phyloP scores from a whole-genome alignment of 2,797 vertebrate genomes.

The Periophthalmus magnuspinnatus region DNA sequence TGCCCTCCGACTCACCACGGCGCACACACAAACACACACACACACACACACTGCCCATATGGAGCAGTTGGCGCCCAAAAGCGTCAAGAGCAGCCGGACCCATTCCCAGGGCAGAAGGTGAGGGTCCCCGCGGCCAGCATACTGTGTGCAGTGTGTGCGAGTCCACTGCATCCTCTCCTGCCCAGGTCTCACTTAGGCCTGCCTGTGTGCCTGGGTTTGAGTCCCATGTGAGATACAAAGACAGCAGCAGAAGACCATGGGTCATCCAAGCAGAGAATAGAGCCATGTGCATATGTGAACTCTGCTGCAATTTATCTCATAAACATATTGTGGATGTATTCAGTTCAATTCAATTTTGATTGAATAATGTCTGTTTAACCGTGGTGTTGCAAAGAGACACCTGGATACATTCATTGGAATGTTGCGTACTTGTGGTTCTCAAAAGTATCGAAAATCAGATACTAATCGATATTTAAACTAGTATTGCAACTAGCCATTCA shows the following conservation, averaged over 20 bases:
- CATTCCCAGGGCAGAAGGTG: conserved; percentile 84
- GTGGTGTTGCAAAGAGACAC: neutral
- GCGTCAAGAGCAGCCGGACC: conserved; percentile 78
- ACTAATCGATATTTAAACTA: too few species aligned
- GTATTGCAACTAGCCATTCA: too few species aligned
- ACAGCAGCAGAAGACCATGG: conserved; percentile 60
- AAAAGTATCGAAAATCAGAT: too few species aligned
- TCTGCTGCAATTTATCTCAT: conserved; percentile 17
- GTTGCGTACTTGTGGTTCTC: neutral
- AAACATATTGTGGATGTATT: conserved; percentile 10
- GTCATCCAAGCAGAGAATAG: conserved; percentile 47
- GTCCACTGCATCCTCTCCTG: conserved; percentile 59
- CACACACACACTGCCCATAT: conserved; percentile 72
- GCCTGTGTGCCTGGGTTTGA: conserved; percentile 32
- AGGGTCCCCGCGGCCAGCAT: conserved; percentile 70
- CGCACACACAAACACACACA: conserved; percentile 59
- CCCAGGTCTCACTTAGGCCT: conserved; percentile 44
- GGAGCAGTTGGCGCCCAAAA: conserved; percentile 82
- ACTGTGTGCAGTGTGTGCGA: conserved; percentile 33
- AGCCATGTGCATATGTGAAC: conserved; percentile 27
- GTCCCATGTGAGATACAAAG: conserved; percentile 61
- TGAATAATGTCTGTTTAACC: neutral
- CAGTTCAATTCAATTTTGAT: neutral
- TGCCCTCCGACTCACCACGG: conserved; percentile 61
- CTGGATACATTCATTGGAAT: neutral